These are phyloP conservation scores for Caenorhabditis japonica DNA, from an alignment of 2,888 invertebrate species.

Conservation along the genomic window DNA sequence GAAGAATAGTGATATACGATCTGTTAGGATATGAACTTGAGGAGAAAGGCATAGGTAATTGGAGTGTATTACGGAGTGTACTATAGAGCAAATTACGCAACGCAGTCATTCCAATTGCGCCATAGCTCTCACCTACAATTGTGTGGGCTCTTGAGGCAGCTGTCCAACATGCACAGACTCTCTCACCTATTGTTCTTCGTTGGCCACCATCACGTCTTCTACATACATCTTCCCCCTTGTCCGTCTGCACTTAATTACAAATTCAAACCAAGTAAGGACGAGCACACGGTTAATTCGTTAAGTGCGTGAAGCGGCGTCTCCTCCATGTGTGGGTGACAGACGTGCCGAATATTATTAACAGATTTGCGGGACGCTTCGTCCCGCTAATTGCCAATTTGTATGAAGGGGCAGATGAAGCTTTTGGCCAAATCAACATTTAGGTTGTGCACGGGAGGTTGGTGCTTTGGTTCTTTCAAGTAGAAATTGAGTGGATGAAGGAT, in stretches of 20 bases:
- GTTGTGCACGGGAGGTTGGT: too few relatives aligned
- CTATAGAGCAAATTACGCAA: slow-evolving; percentile 41
- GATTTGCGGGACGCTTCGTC: slow-evolving; percentile 22
- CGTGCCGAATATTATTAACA: slow-evolving; percentile 46
- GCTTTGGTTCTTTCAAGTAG: too few relatives aligned
- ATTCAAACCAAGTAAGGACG: slow-evolving; percentile 49
- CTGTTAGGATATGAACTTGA: slow-evolving; percentile 31
- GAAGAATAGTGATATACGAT: slow-evolving; percentile 34
- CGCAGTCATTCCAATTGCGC: slow-evolving; percentile 37
- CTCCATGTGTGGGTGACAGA: slow-evolving; percentile 32
- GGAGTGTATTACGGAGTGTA: slow-evolving; percentile 38
- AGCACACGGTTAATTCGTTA: slow-evolving; percentile 50
- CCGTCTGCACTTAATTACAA: slow-evolving; percentile 48
- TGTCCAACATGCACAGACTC: slow-evolving; percentile 24
- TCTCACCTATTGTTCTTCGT: slow-evolving; percentile 48
- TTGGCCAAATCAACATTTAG: too few relatives aligned
- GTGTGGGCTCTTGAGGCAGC: slow-evolving; percentile 14
- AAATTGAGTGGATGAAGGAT: too few relatives aligned
- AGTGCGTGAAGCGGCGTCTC: slow-evolving; percentile 33
- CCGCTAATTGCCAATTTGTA: slow-evolving; percentile 27
- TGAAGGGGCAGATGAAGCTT: not conserved
- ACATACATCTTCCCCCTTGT: slow-evolving; percentile 5
- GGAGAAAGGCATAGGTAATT: slow-evolving; percentile 30
- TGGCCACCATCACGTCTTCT: not conserved
- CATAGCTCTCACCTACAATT: slow-evolving; percentile 30